These are phyloP conservation scores for Scaptomyza reducta DNA, from an alignment of 2,888 invertebrate species.

Conservation along the genomic window DNA sequence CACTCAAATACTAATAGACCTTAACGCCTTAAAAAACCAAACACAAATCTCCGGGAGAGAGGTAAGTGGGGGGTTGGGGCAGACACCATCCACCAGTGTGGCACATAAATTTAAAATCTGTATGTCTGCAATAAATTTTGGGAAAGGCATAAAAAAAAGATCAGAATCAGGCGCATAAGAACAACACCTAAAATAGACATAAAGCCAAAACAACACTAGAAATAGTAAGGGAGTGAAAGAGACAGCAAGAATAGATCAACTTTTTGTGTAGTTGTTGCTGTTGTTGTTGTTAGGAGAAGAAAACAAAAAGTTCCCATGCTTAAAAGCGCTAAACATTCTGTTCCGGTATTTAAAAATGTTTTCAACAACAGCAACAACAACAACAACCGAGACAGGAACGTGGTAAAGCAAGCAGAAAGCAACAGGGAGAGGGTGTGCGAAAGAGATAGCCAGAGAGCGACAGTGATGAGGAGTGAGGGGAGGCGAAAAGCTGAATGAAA, in stretches of 20 bases:
- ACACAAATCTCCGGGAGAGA: slow-evolving; percentile 1
- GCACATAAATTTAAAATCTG: slow-evolving; percentile 66
- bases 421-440: slow-evolving; percentile 6
- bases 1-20: slow-evolving; percentile 3
- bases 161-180: slow-evolving; percentile 35
- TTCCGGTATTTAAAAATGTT: slow-evolving; percentile 82
- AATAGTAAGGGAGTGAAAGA: slow-evolving; percentile 11
- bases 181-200: slow-evolving; percentile 72
- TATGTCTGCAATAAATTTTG: slow-evolving; percentile 76
- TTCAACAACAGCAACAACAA: slow-evolving; percentile 70
- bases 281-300: slow-evolving; percentile 51
- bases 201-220: slow-evolving; percentile 36
- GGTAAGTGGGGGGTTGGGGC: neutral
- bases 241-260: slow-evolving; percentile 21
- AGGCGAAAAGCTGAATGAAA: slow-evolving; percentile 71
- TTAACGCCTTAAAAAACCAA: slow-evolving; percentile 9
- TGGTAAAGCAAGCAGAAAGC: slow-evolving; percentile 19
- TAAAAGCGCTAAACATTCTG: slow-evolving; percentile 82
- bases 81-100: slow-evolving; percentile 16
- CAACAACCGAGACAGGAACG: slow-evolving; percentile 35
- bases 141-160: slow-evolving; percentile 59
- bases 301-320: slow-evolving; percentile 81
- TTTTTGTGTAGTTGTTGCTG: slow-evolving; percentile 20
- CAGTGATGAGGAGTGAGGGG: neutral
- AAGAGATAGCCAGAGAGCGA: slow-evolving; percentile 4